phyloP scores from a whole-genome alignment of 1,140 invertebrate genomes.

The Dinothrombium tinctorium region DNA sequence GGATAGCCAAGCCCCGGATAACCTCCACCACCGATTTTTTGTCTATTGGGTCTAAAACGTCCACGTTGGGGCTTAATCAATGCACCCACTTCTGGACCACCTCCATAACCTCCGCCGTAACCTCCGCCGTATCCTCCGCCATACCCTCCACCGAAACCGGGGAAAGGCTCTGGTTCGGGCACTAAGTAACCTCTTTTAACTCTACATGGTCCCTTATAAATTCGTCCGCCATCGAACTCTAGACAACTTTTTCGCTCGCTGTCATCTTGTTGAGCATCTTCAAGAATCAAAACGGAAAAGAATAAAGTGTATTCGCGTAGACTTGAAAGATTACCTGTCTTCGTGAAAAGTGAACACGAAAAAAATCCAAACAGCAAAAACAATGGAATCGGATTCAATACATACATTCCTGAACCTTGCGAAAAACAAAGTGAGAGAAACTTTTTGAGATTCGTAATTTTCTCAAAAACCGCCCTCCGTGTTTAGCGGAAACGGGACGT shows the following conservation, averaged over 20 bases:
- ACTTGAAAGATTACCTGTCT: too few species aligned
- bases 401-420: too few species aligned
- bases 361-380: too few species aligned
- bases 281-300: too few species aligned
- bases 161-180: background rate
- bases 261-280: background rate
- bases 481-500: too few species aligned
- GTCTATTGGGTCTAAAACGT: background rate
- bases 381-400: too few species aligned
- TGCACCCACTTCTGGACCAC: background rate
- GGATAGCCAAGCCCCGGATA: background rate
- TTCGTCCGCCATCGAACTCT: background rate
- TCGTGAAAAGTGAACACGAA: too few species aligned
- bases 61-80: background rate
- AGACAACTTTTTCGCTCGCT: slow-evolving; percentile 1
- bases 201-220: slow-evolving; percentile 3
- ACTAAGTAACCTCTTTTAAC: background rate
- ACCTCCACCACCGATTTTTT: background rate
- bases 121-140: background rate
- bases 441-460: too few species aligned
- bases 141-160: background rate
- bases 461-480: too few species aligned
- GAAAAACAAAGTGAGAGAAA: too few species aligned
- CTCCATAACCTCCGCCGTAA: background rate
- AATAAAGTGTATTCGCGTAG: too few species aligned